Evolutionary conservation across 2,888 invertebrate species (phyloP).

Genomic region (Drosophila nr. perissopoda): DNA sequence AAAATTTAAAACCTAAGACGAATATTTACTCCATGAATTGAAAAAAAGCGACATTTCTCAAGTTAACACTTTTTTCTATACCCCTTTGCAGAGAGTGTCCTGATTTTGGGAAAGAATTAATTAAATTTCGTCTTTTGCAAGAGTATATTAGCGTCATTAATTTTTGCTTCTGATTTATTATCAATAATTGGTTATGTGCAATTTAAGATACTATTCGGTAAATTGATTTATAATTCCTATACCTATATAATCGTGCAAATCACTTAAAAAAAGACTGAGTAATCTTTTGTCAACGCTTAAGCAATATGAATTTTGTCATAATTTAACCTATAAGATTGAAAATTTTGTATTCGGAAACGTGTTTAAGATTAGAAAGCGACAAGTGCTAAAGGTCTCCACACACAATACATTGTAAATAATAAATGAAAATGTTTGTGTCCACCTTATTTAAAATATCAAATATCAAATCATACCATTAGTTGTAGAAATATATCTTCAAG

Average conservation of each 20-base stretch:
- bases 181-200: background rate
- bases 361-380: background rate
- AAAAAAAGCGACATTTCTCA: conserved; percentile 15
- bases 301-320: background rate
- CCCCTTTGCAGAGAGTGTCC: background rate
- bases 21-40: conserved; percentile 10
- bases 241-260: background rate
- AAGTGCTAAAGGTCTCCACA: background rate
- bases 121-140: background rate
- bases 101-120: background rate
- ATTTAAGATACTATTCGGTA: background rate
- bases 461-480: background rate
- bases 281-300: background rate
- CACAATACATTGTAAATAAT: conserved; percentile 14
- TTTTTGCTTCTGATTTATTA: background rate
- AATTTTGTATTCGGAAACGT: background rate
- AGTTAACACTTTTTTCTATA: background rate
- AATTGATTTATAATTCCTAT: background rate
- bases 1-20: conserved; percentile 11
- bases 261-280: conserved; percentile 4
- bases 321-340: background rate
- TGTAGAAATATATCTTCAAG: background rate
- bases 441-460: background rate
- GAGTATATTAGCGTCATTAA: background rate
- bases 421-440: conserved; percentile 1